Base-by-base conservation (phyloP, 2,797 vertebrate species). In the Coendou prehensilis region DNA sequence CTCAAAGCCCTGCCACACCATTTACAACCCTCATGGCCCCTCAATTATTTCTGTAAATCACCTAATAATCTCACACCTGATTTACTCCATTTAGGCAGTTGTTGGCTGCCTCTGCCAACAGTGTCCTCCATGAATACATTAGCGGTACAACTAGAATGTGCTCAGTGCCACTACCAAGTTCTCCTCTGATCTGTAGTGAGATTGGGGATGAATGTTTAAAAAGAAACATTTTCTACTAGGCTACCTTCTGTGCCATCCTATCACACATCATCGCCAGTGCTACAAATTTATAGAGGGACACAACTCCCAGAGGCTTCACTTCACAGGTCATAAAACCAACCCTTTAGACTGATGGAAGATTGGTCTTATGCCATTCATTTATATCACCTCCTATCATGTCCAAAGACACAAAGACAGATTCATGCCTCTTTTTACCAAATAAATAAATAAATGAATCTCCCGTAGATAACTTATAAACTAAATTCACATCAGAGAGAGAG, bases 401-500 rank as follows among this genome's bases (percentile, higher is more conserved):
- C 22, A 83, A 92, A 75, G 54, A 82, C 22, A 69, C 6, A 28
- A 4, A n/a, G 15, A 67, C 20, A 84, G n/a, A 67, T 54, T 67
- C 5, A 64, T 59, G 10, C 10, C 30, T 37, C 37, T 37, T 80
- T 30, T 87, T 52, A 41, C 50, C n/a, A 69, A 20, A 73, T 69
- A 78, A 47, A 9, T 64, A 64, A 76, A 59, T 45, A 41, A 88
- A 82, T 22, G 9, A 47, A 56, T 63, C 9, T 10, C 4, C 95
- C 7, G 17, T 10, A 7, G 1, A 50, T 63, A 67, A 22, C 10
- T 33, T 61, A 57, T 54, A 73, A 67, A 64, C 0, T n/a, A 84
- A 33, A 75, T 13, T 5, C 8, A 54, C 26, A 33, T 2, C 5
- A n/a, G 2, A 5, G 13, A 6, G 13, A 13, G 4, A 15, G 5